Conservation (phyloP, 2,113 vertebrate species). For the Macroglossus sobrinus region DNA sequence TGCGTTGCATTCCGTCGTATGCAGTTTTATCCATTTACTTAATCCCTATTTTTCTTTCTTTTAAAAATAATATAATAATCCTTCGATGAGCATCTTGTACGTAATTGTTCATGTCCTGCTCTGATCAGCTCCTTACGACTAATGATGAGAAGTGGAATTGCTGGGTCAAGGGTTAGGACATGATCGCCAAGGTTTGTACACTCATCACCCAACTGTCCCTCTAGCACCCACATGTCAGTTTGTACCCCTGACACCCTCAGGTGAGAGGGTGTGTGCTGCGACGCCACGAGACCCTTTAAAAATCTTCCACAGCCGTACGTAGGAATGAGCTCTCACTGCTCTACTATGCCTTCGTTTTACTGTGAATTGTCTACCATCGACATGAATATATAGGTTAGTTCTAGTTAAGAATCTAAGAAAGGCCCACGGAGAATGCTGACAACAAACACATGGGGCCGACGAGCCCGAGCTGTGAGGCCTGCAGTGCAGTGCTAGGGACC, state of each 20-base stretch:
- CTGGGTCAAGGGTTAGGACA: neutral
- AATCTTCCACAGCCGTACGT: neutral
- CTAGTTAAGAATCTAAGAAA: neutral
- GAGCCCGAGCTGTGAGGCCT: fast-evolving
- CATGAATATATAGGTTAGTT: neutral
- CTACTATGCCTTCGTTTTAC: neutral
- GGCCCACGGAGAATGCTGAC: neutral
- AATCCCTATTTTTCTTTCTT: neutral
- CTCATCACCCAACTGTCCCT: neutral
- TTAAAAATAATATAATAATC: neutral
- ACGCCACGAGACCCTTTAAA: neutral
- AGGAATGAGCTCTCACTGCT: neutral
- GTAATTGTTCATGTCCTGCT: neutral
- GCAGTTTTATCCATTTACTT: neutral
- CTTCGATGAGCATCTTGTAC: neutral
- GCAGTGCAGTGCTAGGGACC: neutral
- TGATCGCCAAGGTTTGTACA: neutral
- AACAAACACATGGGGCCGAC: fast-evolving
- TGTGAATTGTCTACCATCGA: neutral
- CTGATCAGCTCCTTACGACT: neutral
- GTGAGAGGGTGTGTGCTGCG: fast-evolving
- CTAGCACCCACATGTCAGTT: fast-evolving
- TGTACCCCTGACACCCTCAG: neutral
- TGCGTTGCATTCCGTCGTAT: neutral
- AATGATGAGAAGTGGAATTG: neutral